phyloP scores from a whole-genome alignment of 2,797 vertebrate species.

The Sitta carolinensis region DNA sequence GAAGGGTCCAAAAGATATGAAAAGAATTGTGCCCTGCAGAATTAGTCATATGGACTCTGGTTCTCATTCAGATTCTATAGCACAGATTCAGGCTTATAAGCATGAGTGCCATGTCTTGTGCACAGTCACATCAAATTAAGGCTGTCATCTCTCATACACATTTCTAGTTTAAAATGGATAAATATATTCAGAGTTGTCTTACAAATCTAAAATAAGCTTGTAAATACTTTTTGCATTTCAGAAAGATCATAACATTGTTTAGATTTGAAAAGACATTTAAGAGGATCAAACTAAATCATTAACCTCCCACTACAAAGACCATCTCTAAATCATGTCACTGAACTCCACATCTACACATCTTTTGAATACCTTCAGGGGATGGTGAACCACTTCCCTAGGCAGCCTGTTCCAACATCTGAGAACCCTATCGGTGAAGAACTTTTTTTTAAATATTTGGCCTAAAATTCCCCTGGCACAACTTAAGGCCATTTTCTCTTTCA shows the following conservation, averaged over 20 bases:
- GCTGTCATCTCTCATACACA: background rate
- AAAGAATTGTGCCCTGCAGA: background rate
- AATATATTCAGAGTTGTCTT: background rate
- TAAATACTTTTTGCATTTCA: background rate
- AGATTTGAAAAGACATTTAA: background rate
- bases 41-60: background rate
- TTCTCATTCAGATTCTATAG: background rate
- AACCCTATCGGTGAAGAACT: accelerated
- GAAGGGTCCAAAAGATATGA: background rate
- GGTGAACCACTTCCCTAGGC: background rate
- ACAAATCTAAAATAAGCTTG: background rate
- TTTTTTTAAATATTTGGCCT: background rate
- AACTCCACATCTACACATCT: background rate
- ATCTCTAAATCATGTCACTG: background rate
- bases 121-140: background rate
- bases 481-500: background rate
- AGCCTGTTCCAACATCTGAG: background rate
- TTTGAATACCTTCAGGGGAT: background rate
- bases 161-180: background rate
- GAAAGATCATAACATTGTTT: background rate
- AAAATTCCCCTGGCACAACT: background rate
- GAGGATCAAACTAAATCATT: background rate
- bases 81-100: background rate
- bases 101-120: background rate
- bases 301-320: background rate